Evolutionary conservation across 2,113 vertebrate genomes (phyloP).

Genomic region (Chamaea fasciata): DNA sequence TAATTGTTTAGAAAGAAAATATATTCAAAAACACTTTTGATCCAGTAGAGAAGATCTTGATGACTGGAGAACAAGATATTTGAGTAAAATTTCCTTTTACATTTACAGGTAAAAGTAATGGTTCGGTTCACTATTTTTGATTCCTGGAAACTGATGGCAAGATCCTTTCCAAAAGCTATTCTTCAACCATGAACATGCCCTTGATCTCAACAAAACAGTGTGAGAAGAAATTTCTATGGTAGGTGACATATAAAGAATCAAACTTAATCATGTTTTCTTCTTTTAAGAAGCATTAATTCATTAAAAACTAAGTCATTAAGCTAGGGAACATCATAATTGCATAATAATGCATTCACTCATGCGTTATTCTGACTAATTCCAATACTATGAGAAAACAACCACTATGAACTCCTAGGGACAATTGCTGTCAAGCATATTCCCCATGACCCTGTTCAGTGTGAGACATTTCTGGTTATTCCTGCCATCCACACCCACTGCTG

Average conservation of each 20-base stretch:
- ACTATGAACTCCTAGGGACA: not conserved
- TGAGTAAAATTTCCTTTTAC: not conserved
- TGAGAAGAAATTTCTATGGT: not conserved
- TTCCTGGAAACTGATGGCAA: not conserved
- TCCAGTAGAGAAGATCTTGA: not conserved
- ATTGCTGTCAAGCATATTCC: not conserved
- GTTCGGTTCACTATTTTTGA: not conserved
- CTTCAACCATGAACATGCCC: not conserved
- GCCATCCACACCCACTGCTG: not conserved
- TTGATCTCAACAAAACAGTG: not conserved
- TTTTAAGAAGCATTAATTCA: not conserved
- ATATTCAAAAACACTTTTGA: not conserved
- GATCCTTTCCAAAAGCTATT: not conserved
- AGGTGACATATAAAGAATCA: not conserved
- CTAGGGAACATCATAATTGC: not conserved
- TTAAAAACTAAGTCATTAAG: not conserved
- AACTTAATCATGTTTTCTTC: not conserved
- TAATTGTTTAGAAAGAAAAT: not conserved
- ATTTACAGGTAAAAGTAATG: not conserved
- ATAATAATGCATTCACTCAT: not conserved
- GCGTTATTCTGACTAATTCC: not conserved
- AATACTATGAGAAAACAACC: not conserved
- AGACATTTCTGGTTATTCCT: not conserved
- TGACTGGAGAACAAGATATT: not conserved
- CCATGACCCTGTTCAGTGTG: fast-evolving